Evolutionary conservation across 2,797 vertebrate species (phyloP).

Genomic region (Apogon hyalosoma): DNA sequence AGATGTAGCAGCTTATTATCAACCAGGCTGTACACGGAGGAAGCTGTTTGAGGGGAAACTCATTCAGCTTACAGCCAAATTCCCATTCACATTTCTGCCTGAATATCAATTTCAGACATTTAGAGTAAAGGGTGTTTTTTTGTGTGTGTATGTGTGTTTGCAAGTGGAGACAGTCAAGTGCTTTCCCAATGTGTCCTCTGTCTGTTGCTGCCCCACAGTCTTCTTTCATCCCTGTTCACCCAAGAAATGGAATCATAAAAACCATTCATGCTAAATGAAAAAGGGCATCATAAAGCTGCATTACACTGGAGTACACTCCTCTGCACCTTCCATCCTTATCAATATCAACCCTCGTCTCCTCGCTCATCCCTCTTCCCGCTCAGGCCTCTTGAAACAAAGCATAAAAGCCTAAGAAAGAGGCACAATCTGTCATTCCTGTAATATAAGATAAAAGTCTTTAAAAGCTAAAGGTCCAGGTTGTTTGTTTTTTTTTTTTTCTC

Average conservation of each 20-base stretch:
- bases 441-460: slow-evolving; percentile 87
- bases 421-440: slow-evolving; percentile 84
- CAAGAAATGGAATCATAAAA: slow-evolving; percentile 86
- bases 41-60: slow-evolving; percentile 36
- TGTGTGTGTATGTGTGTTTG: background rate
- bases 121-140: slow-evolving; percentile 7
- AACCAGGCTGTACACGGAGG: slow-evolving; percentile 5
- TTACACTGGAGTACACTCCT: slow-evolving; percentile 79
- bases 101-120: slow-evolving; percentile 41
- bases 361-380: slow-evolving; percentile 58
- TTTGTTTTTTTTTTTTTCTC: slow-evolving; percentile 60
- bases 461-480: slow-evolving; percentile 78
- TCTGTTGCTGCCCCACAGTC: slow-evolving; percentile 63
- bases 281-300: slow-evolving; percentile 84
- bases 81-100: slow-evolving; percentile 33
- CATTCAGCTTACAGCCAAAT: slow-evolving; percentile 25
- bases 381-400: slow-evolving; percentile 77
- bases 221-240: slow-evolving; percentile 75
- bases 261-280: slow-evolving; percentile 84
- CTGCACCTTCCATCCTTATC: slow-evolving; percentile 83
- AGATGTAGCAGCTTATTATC: slow-evolving; percentile 55
- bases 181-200: slow-evolving; percentile 62
- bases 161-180: slow-evolving; percentile 27
- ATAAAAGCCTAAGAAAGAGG: slow-evolving; percentile 84
- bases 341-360: slow-evolving; percentile 77